phyloP scores from a whole-genome alignment of 2,797 vertebrate species.

The Esox masquinongy region DNA sequence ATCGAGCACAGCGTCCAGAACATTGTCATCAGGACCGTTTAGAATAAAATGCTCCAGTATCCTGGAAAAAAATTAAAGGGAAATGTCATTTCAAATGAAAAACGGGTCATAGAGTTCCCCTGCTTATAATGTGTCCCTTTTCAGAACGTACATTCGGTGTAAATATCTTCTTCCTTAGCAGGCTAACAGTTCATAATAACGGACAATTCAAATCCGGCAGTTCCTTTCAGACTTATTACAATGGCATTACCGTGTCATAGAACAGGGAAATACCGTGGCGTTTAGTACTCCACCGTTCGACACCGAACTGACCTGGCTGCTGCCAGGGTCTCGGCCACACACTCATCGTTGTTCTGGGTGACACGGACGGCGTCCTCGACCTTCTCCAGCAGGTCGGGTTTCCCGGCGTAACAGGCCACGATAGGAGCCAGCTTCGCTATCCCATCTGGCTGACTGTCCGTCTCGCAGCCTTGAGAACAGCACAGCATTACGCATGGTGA shows the following conservation, averaged over 20 bases:
- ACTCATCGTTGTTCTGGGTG: slow-evolving; percentile 76
- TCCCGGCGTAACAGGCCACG: slow-evolving; percentile 75
- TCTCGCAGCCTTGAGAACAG: slow-evolving; percentile 64
- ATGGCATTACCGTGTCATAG: background rate
- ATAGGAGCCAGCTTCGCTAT: slow-evolving; percentile 75
- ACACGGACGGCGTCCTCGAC: slow-evolving; percentile 71
- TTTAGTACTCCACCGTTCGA: background rate
- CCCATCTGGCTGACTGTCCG: slow-evolving; percentile 75
- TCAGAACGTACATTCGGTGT: too few relatives aligned
- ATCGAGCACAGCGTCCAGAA: slow-evolving; percentile 60
- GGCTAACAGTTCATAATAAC: too few relatives aligned
- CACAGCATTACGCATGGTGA: background rate
- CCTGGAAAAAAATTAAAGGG: slow-evolving; percentile 44
- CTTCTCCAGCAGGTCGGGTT: slow-evolving; percentile 72
- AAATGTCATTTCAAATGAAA: background rate
- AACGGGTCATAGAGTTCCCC: too few relatives aligned
- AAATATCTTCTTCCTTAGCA: too few relatives aligned
- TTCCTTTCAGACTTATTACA: too few relatives aligned
- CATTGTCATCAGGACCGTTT: slow-evolving; percentile 69
- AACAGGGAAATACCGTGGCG: background rate
- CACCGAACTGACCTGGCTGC: slow-evolving; percentile 68
- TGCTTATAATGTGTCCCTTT: background rate
- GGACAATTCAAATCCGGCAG: too few relatives aligned
- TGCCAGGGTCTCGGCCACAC: slow-evolving; percentile 74
- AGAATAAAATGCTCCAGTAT: slow-evolving; percentile 76